A percentile compares a stretch with the other conserved stretches of the same genome.
phyloP scores from a whole-genome alignment of 1,140 invertebrate species.

The Tetramorium simillimum region DNA sequence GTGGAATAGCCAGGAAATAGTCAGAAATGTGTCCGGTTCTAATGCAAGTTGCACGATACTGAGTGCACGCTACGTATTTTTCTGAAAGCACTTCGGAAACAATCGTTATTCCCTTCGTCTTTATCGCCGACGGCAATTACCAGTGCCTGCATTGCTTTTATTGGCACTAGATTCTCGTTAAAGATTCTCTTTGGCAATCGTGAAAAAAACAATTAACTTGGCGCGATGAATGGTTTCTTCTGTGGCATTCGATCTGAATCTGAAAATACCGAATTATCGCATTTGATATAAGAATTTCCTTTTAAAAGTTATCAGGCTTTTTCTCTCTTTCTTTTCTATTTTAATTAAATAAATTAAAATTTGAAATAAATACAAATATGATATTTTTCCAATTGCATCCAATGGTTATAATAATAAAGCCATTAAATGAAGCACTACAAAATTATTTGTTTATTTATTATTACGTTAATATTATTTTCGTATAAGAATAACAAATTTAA shows the following conservation, averaged over 20 bases:
- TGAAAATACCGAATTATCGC: neutral
- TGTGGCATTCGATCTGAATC: neutral
- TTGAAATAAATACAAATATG: neutral
- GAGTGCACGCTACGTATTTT: conserved; percentile 27
- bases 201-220: conserved; percentile 34
- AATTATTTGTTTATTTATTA: neutral
- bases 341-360: neutral
- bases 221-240: neutral
- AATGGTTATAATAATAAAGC: neutral
- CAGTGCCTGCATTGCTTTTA: conserved; percentile 6
- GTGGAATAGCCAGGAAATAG: conserved; percentile 27
- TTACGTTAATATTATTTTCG: neutral
- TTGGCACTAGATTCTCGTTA: conserved; percentile 2
- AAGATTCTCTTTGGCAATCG: conserved; percentile 7
- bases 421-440: neutral
- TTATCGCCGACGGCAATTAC: conserved; percentile 47
- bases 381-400: neutral
- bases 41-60: neutral
- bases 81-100: conserved; percentile 24
- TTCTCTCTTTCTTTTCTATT: neutral
- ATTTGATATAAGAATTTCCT: neutral
- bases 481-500: neutral
- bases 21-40: neutral
- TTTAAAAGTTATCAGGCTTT: neutral
- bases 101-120: conserved; percentile 14